A percentile compares a stretch with the other conserved stretches of the same genome.
These are phyloP conservation scores for Spizella passerina DNA, from an alignment of 2,797 vertebrate species.

Conservation along the genomic window DNA sequence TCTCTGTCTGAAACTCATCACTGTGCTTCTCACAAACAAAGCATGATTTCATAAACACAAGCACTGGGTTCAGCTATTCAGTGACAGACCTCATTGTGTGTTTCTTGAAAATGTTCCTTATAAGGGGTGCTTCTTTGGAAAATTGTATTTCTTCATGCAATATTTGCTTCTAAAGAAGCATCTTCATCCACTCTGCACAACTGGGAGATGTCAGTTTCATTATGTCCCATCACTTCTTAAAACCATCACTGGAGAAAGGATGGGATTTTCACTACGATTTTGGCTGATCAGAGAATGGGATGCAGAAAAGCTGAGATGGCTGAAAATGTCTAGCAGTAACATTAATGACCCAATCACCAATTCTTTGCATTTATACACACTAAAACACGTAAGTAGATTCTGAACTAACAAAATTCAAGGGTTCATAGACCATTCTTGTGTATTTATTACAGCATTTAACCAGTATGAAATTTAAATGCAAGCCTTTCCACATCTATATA, in stretches of 20 bases:
- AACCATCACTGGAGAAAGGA: neutral
- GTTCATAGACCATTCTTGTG: neutral
- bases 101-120: neutral
- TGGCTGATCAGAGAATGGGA: neutral
- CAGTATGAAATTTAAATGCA: neutral
- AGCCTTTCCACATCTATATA: neutral
- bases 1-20: neutral
- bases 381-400: neutral
- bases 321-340: neutral
- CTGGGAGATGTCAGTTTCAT: neutral
- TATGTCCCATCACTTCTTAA: neutral
- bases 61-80: neutral
- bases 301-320: neutral
- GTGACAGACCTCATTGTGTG: rapidly evolving
- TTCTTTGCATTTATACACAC: neutral
- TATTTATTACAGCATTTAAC: neutral
- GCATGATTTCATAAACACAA: neutral
- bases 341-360: neutral
- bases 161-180: neutral
- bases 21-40: neutral
- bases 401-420: neutral
- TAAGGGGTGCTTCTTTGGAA: neutral
- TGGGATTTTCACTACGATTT: neutral
- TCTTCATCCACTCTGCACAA: neutral
- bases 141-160: neutral